phyloP scores from a whole-genome alignment of 2,888 invertebrate genomes.

The Idaea dimidiata region DNA sequence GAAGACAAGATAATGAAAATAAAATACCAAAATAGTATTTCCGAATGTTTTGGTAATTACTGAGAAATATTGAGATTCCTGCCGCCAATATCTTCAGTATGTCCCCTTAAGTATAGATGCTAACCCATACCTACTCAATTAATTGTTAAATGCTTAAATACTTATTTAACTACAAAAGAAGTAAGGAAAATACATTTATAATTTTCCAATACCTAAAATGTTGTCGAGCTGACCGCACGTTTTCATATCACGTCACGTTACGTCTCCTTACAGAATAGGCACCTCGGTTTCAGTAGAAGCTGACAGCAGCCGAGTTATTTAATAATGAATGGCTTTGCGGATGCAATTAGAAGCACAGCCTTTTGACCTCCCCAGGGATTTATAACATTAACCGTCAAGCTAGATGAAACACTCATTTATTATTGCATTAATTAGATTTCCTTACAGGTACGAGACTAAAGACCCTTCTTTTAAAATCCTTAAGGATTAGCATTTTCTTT shows the following conservation, averaged over 20 bases:
- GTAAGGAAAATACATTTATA: too few species aligned
- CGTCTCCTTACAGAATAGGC: neutral
- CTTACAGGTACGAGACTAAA: neutral
- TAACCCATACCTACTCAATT: too few species aligned
- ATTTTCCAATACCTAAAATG: too few species aligned
- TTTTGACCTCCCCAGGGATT: slow-evolving; percentile 7
- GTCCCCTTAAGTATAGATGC: too few species aligned
- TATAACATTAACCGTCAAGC: slow-evolving; percentile 2
- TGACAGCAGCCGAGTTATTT: slow-evolving; percentile 13
- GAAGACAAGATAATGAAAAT: too few species aligned
- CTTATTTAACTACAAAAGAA: too few species aligned
- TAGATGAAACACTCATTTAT: neutral
- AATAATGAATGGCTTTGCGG: slow-evolving; percentile 14
- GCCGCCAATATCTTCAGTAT: too few species aligned
- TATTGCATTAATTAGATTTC: neutral
- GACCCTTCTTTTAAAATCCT: neutral
- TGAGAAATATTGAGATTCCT: too few species aligned
- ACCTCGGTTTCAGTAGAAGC: neutral
- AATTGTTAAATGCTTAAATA: too few species aligned
- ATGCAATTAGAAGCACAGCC: slow-evolving; percentile 17
- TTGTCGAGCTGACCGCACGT: neutral
- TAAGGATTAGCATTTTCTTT: neutral
- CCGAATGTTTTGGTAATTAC: too few species aligned
- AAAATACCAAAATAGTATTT: too few species aligned
- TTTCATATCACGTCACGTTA: neutral